Base-by-base conservation (phyloP, 2,888 invertebrate species). In the Epistrophella euchroma region DNA sequence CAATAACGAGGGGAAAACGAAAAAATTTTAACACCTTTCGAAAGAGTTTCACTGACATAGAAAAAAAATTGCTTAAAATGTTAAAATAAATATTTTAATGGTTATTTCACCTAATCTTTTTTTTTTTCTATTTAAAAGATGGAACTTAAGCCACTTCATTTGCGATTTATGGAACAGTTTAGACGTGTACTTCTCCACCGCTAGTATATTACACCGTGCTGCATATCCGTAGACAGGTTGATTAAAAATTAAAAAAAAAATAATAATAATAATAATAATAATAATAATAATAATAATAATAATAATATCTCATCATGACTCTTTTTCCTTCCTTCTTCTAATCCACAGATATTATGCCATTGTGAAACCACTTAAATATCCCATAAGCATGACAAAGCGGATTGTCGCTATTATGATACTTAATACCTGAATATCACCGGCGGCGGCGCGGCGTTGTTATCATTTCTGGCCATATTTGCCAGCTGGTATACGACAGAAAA, bases 111-210 rank as follows among this genome's bases (percentile, higher is more conserved):
- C 10, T 45, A 17, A 45, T 45, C 3, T 45, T 45, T 72, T 60
- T 62, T 70, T 43, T 45, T 17, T 72, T n/a, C n/a, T n/a, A 71
- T 76, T 74, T 72, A 88, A 71, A 89, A 94, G 93, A 88, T 97
- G 97, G 97, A 91, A 96, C 75, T 97, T 97, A 90, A 95, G 96
- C 25, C 94, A 94, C 89, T 94, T 95, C 89, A 94, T 97, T 94
- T 97, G 98, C 92, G 98, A 98, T 92, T 95, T 98, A 66, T 99
- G 98, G 97, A 98, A 98, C 93, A 97, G 98, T 47, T 95, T 98
- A 88, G 98, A 98, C 91, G 98, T 98, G 0, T 97, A 98, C 91
- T 98, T 98, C 92, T 97, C 96, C 89, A 98, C 96, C 0, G 97
- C 97, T 25, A 98, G 98, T 75, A 98, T 98, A 90, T 94, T 98